Evolutionary conservation across 2,113 vertebrate genomes (phyloP).

Genomic region (Acanthisitta chloris): DNA sequence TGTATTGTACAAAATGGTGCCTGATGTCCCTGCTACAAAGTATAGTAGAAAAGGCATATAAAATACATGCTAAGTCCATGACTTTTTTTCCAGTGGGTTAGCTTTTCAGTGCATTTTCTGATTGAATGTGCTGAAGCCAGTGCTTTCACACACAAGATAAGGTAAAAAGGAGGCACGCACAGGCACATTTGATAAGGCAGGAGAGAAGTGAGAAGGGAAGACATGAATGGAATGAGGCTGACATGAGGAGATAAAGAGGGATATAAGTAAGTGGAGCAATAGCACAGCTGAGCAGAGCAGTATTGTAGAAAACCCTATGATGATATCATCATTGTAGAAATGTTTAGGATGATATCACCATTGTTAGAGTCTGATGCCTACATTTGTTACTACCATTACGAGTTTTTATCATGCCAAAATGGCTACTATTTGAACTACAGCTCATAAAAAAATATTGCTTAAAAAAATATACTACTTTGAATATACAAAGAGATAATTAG

Average conservation of each 20-base stretch:
- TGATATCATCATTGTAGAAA: background rate
- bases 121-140: background rate
- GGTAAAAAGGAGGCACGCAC: background rate
- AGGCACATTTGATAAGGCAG: background rate
- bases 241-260: background rate
- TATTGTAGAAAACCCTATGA: background rate
- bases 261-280: background rate
- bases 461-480: background rate
- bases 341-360: background rate
- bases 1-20: background rate
- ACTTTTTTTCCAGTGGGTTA: background rate
- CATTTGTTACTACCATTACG: background rate
- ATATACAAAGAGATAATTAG: background rate
- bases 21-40: background rate
- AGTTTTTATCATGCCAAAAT: background rate
- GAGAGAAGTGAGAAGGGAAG: background rate
- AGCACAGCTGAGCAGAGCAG: background rate
- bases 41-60: background rate
- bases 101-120: background rate
- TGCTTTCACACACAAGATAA: background rate
- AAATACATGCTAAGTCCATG: background rate
- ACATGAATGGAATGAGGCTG: background rate
- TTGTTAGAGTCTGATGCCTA: background rate
- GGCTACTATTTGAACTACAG: background rate
- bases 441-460: background rate